Evolutionary conservation across 2,888 invertebrate species (phyloP).

Genomic region (Eurytoma adleriae): DNA sequence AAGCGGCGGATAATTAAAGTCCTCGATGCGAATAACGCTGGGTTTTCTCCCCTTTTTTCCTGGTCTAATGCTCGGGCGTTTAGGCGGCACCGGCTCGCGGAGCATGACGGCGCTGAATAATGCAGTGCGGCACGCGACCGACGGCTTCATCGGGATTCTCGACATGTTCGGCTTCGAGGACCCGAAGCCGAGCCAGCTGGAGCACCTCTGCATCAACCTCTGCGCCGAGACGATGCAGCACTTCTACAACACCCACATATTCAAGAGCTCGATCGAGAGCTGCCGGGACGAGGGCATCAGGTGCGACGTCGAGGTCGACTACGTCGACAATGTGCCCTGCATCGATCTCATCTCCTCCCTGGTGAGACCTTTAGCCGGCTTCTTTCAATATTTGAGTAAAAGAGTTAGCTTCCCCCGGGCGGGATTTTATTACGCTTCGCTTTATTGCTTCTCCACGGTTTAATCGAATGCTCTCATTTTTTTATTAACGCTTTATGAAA

Average conservation of each 20-base stretch:
- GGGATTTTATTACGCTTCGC: too few relatives aligned
- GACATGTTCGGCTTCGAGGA: constrained; percentile 99
- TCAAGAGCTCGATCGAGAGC: constrained; percentile 95
- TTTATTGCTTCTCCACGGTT: too few relatives aligned
- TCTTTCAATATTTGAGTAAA: too few relatives aligned
- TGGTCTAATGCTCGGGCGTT: neutral
- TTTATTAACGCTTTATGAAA: too few relatives aligned
- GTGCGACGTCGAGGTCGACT: constrained; percentile 93
- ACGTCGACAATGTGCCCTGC: constrained; percentile 96
- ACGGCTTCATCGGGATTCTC: constrained; percentile 95
- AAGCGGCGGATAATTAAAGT: too few relatives aligned
- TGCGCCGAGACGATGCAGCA: constrained; percentile 99
- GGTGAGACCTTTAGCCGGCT: constrained; percentile 72
- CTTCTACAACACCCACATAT: constrained; percentile 97
- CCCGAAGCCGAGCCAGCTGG: constrained; percentile 91
- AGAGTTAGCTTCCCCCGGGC: too few relatives aligned
- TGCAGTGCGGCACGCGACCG: constrained; percentile 94
- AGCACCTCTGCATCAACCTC: constrained; percentile 95
- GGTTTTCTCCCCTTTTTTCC: too few relatives aligned
- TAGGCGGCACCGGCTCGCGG: constrained; percentile 85
- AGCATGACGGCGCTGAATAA: constrained; percentile 95
- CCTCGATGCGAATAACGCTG: too few relatives aligned
- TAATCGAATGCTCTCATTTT: too few relatives aligned
- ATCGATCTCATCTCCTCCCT: constrained; percentile 96
- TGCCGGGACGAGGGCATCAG: constrained; percentile 95